phyloP scores from a whole-genome alignment of 2,888 invertebrate genomes.

The Megalurothrips usitatus region DNA sequence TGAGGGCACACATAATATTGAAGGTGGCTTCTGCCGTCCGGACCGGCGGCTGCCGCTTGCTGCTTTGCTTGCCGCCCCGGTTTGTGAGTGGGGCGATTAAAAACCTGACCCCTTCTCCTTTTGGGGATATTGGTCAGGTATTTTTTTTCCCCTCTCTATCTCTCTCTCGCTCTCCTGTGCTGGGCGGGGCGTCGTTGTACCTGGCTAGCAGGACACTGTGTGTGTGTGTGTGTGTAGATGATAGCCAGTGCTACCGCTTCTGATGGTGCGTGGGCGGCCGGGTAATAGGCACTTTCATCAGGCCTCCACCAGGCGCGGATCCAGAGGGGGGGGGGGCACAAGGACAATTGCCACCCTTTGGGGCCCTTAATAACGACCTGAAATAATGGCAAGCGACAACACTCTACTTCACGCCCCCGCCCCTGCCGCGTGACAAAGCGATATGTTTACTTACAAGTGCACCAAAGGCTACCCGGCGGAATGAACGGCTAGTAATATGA shows the following conservation, averaged over 20 bases:
- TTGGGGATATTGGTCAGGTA: neutral
- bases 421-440: no score
- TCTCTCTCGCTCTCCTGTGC: no score
- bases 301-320: neutral
- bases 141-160: neutral
- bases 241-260: neutral
- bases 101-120: slow-evolving; percentile 3
- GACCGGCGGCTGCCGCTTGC: neutral
- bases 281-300: neutral
- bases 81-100: neutral
- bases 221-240: neutral
- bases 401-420: no score
- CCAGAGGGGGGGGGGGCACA: no score
- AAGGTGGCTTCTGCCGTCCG: slow-evolving; percentile 1
- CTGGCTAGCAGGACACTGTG: no score
- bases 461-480: no score
- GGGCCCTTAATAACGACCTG: no score
- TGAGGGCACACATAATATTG: neutral
- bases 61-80: neutral
- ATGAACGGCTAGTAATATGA: no score
- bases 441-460: no score
- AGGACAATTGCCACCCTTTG: no score
- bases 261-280: neutral
- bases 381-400: no score
- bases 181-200: neutral